Evolutionary conservation across 2,113 vertebrate species (phyloP), one percentile per base, ranked within the genome.

Genomic region (Vireo altiloquus): DNA sequence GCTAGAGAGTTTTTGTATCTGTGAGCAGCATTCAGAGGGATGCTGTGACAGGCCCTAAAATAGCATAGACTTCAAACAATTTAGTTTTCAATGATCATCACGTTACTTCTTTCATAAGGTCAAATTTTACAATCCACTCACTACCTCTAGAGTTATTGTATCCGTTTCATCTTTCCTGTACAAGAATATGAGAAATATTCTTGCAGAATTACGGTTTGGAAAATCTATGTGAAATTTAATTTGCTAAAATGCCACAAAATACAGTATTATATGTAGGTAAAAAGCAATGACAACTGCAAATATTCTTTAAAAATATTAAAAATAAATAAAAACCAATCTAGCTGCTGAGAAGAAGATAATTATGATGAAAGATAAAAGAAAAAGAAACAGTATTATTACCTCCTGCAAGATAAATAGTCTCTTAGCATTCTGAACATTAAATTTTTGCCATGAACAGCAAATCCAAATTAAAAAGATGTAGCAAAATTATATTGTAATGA

Each of bases 81-180:
- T 35, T 35, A 17, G 75, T 70, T 95, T 89, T 92, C 91, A 96
- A 81, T 4, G 3, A 89, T 92, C 86, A 63, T 96, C 70, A 13
- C 66, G 49, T 96, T 94, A 60, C 16, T 76, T 49, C 70, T 97
- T 98, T 97, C 97, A 97, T 97, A 97, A 98, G 97, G 98, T 97
- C 97, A 98, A 82, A 97, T n/a, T 98, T 98, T 98, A 98, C 84
- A 97, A 85, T 71, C 37, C 25, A 83, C 82, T 96, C 93, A 83
- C 92, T 89, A 69, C 56, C 57, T 72, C 87, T 89, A n/a, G 50
- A 93, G 76, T 85, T 50, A 37, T 49, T 94, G 64, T 82, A 93
- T 90, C 82, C 83, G 44, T 96, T 95, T 97, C 74, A 96, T 97
- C 80, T 96, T 95, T 92, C 31, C 42, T 70, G 25, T 57, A 81